Conservation (phyloP, 2,113 vertebrate species). For the Regulus satrapa region DNA sequence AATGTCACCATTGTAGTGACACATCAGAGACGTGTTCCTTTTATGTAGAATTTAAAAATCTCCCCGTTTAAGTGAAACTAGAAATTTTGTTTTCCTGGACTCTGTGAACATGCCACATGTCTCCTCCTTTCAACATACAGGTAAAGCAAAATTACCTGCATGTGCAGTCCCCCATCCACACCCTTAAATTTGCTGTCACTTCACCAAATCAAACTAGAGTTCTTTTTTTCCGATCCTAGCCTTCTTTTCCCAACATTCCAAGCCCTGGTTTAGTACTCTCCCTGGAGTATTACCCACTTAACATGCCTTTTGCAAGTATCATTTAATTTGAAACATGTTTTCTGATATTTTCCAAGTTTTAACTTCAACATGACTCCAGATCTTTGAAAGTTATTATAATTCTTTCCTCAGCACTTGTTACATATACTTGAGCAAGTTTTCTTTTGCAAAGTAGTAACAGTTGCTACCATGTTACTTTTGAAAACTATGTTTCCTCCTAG, state of each 20-base stretch:
- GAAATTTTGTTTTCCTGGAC: background rate
- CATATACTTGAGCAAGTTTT: background rate
- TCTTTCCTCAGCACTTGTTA: background rate
- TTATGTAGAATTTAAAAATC: background rate
- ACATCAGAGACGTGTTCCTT: background rate
- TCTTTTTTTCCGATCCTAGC: background rate
- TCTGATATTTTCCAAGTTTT: background rate
- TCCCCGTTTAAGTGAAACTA: background rate
- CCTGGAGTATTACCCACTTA: background rate
- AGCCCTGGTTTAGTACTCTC: background rate
- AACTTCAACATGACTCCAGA: rapidly evolving
- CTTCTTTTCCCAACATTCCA: background rate
- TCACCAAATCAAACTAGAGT: background rate
- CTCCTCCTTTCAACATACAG: background rate
- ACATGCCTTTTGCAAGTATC: background rate
- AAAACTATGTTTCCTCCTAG: background rate
- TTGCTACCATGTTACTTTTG: background rate
- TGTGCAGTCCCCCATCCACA: rapidly evolving
- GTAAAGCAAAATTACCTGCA: background rate
- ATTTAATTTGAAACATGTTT: background rate
- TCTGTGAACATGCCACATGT: no score
- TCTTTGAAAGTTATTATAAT: background rate
- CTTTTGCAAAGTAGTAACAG: background rate
- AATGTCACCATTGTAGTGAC: background rate
- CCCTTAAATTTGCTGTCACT: background rate